Base-by-base conservation (phyloP, 2,113 vertebrate genomes). In the Phoxinus phoxinus region DNA sequence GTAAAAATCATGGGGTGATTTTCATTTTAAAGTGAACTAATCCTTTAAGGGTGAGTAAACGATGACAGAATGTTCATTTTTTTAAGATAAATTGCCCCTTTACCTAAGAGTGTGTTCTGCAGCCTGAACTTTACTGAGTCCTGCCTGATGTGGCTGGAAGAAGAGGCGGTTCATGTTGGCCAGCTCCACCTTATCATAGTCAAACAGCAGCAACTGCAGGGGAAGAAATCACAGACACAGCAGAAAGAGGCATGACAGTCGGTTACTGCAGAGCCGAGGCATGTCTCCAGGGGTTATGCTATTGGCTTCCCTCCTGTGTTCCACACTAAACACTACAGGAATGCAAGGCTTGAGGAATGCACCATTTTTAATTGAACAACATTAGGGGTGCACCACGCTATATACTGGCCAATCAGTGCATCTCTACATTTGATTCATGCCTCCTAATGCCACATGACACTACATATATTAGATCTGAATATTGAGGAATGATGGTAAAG, bases 91-190 rank as follows among this genome's bases (percentile, higher is more conserved):
- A 69, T 4, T 21, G 2, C 48, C n/a, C 4, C 23, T 13, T 61
- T 95, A 99, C 98, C 97, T 96, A 87, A 99, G 92, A 23, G 98
- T 99, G 89, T 96, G 94, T 88, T 99, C 96, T 73, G 98, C 98
- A 78, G 98, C 98, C 89, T 98, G 93, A 80, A 99, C 98, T 95
- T 99, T 99, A 92, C 97, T 99, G 86, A 99, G 92, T 77, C 98
- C 98, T 44, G 98, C 97, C 92, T 99, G 98, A 89, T 99, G 97
- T 51, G 98, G 98, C 89, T 99, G 98, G 94, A 99, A 99, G 94
- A 99, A 99, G 88, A 99, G 95, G 81, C 98, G 93, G 92, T 99
- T 99, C 98, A 99, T 99, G 85, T 99, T 99, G 92, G 98, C 98
- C 92, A 99, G 87, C 91, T 99, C 98, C 71, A 99, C 98, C 90